Base-by-base conservation (phyloP, 2,888 invertebrate species). In the Ichneumoninae sp. region DNA sequence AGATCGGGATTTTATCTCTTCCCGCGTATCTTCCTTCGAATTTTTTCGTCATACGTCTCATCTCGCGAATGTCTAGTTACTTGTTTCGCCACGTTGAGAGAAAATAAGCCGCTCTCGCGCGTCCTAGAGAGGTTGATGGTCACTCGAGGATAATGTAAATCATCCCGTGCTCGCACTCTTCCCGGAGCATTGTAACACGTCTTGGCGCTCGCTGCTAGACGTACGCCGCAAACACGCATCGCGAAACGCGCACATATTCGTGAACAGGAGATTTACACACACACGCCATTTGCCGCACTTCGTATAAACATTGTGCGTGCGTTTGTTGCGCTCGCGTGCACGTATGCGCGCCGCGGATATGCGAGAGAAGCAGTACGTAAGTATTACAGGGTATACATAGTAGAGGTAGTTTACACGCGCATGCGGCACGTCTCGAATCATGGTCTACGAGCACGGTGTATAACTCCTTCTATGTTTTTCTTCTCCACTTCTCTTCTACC, bases 141-240 rank as follows among this genome's bases (percentile, higher is more conserved):
- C 88, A 87, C 85, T 87, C 74, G 85, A 57, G 89, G 89, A 91
- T 91, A 92, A 91, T 92, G 91, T 91, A 92, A 91, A 91, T 92
- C 89, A 89, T 89, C 85, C 88, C 83, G 85, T 86, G 85, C 87
- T 89, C 84, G 87, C 87, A 54, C 82, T 87, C 85, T 87, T 87
- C 40, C 52, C 52, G 83, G 85, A 87, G 87, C 88, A 91, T 92
- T 91, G 90, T 91, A 89, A 87, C 88, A 85, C 87, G 87, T 87
- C 75, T 76, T 65, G 75, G 75, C 54, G 40, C 50, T 63, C 57
- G 69, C 68, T 71, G 74, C 81, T 76, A 71, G 79, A 69, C 36
- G 66, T 78, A 73, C 81, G 75, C 84, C 52, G 52, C 81, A 73
- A 70, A 70, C 81, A 75, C 76, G 74, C 74, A 79, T 81, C 74